These are phyloP conservation scores for Lycophotia porphyrea DNA, from an alignment of 2,888 invertebrate genomes.

Conservation along the genomic window DNA sequence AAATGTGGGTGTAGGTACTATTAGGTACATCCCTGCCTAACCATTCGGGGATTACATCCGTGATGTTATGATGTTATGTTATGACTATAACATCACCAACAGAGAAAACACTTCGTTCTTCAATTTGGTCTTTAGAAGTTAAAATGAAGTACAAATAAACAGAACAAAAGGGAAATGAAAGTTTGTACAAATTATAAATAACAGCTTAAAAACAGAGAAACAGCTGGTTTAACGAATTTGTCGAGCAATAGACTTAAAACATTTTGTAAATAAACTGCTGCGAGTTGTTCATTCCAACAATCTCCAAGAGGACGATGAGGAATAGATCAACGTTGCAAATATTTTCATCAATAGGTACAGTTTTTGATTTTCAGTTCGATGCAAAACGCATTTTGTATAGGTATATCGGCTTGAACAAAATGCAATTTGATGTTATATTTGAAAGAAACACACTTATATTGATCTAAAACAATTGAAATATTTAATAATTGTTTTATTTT, in stretches of 20 bases:
- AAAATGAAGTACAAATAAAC: slow-evolving; percentile 36
- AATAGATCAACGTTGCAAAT: background rate
- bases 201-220: slow-evolving; percentile 23
- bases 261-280: slow-evolving; percentile 18
- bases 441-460: background rate
- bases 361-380: background rate
- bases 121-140: background rate
- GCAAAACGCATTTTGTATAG: background rate
- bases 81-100: background rate
- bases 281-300: background rate
- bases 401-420: background rate
- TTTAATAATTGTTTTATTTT: too few relatives aligned
- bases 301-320: background rate
- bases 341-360: background rate
- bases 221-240: slow-evolving; percentile 24
- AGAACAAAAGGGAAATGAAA: slow-evolving; percentile 37
- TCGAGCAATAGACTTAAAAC: background rate
- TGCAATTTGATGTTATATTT: background rate
- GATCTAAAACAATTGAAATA: too few relatives aligned
- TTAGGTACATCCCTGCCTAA: too few relatives aligned
- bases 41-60: too few relatives aligned
- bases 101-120: background rate
- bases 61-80: too few relatives aligned
- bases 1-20: too few relatives aligned
- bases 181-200: slow-evolving; percentile 9